phyloP scores from a whole-genome alignment of 1,140 invertebrate genomes.

The Campodea augens region DNA sequence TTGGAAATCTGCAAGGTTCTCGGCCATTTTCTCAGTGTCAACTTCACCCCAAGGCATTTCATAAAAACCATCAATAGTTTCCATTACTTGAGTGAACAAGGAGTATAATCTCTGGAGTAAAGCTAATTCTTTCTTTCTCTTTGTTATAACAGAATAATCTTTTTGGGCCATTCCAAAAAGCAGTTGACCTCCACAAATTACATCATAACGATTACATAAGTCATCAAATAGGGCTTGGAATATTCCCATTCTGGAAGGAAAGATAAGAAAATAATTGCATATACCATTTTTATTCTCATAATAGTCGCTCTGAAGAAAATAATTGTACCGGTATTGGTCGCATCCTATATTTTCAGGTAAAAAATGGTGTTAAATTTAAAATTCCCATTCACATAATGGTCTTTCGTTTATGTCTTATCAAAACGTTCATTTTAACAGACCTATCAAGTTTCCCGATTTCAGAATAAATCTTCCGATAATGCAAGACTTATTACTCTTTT shows the following conservation, averaged over 20 bases:
- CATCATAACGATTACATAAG: slow-evolving; percentile 52
- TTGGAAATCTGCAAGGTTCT: slow-evolving; percentile 62
- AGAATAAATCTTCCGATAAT: too few relatives aligned
- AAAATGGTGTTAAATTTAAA: too few relatives aligned
- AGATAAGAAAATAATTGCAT: too few relatives aligned
- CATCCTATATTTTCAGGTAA: too few relatives aligned
- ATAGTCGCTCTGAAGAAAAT: too few relatives aligned
- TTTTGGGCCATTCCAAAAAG: slow-evolving; percentile 59
- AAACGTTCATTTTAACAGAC: too few relatives aligned
- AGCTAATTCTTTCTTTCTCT: slow-evolving; percentile 62
- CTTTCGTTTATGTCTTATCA: too few relatives aligned
- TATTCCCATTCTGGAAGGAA: slow-evolving; percentile 35
- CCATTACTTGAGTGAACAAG: slow-evolving; percentile 59
- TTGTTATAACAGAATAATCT: slow-evolving; percentile 54
- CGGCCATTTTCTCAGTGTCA: slow-evolving; percentile 60
- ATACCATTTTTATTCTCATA: too few relatives aligned
- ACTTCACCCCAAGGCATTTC: slow-evolving; percentile 65
- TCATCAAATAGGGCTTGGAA: slow-evolving; percentile 63
- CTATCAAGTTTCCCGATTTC: too few relatives aligned
- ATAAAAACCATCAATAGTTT: slow-evolving; percentile 63
- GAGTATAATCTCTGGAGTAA: slow-evolving; percentile 62
- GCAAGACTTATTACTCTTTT: too few relatives aligned
- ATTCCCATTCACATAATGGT: too few relatives aligned
- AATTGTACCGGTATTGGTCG: too few relatives aligned
- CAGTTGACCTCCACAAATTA: slow-evolving; percentile 57